Percentiles rank a stretch among this genome's conserved stretches.
Conservation (phyloP, 2,888 invertebrate species). For the Acleris cristana region DNA sequence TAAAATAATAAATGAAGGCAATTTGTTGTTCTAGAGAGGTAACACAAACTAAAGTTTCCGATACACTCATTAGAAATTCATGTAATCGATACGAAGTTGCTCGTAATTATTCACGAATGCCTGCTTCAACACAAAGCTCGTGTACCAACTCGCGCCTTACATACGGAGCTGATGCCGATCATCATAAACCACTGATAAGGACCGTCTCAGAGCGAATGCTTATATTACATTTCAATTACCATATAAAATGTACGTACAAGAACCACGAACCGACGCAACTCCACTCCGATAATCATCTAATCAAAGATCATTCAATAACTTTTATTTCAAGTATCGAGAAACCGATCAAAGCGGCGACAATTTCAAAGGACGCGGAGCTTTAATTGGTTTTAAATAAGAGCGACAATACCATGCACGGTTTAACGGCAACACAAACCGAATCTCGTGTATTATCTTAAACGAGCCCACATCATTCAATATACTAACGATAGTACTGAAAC, state of each 20-base stretch:
- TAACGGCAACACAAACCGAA: slow-evolving; percentile 63
- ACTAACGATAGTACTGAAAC: slow-evolving; percentile 57
- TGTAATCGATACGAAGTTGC: slow-evolving; percentile 66
- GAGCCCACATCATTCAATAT: slow-evolving; percentile 57
- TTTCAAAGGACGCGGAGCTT: slow-evolving; percentile 51
- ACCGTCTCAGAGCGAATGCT: slow-evolving; percentile 68
- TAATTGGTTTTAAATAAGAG: slow-evolving; percentile 54
- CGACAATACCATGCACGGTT: slow-evolving; percentile 53
- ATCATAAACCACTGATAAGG: slow-evolving; percentile 71
- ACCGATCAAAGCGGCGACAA: slow-evolving; percentile 51
- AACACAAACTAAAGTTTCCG: slow-evolving; percentile 48
- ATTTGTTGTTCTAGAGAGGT: slow-evolving; percentile 28
- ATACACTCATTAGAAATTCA: slow-evolving; percentile 67
- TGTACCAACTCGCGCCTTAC: slow-evolving; percentile 47
- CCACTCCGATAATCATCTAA: slow-evolving; percentile 81
- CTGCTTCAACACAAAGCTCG: slow-evolving; percentile 53
- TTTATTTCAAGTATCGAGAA: slow-evolving; percentile 64
- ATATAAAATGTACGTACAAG: slow-evolving; percentile 78
- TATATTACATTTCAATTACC: slow-evolving; percentile 82
- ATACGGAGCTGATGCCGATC: slow-evolving; percentile 55
- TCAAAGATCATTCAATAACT: slow-evolving; percentile 80
- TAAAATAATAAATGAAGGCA: slow-evolving; percentile 19
- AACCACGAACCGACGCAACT: slow-evolving; percentile 69
- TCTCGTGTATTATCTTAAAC: slow-evolving; percentile 72
- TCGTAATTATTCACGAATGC: slow-evolving; percentile 65